Base-by-base conservation (phyloP, 2,113 vertebrate genomes). In the Oryzias javanicus region DNA sequence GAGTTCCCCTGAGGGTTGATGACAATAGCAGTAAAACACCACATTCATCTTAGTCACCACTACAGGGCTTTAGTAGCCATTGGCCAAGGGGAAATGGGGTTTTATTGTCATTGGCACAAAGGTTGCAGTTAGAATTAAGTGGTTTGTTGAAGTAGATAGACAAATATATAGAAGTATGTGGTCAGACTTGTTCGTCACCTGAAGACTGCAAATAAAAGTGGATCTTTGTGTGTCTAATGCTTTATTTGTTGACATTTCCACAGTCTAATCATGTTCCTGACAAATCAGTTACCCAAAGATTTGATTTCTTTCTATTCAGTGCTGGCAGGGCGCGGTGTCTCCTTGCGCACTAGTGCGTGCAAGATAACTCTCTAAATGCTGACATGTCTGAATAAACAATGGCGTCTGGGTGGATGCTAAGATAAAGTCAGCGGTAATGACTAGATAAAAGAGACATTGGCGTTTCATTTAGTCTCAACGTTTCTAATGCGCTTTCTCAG, bases 401-500 rank as follows among this genome's bases (percentile, higher is more conserved):
- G 17, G 10, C 3, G 17, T 27, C 42, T 45, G 27, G 17, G 16
- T 25, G 56, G 27, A 42, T 7, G 19, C 18, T 41, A 3, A 44
- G 51, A 67, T 27, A 24, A 42, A 63, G 58, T 56, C 10, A 54
- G 41, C 3, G 6, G 5, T 14, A 50, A 69, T 20, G 42, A 17
- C 16, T 10, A 45, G 44, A 60, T 48, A 35, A 66, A 55, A 68
- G 29, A 16, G 17, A 42, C 71, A 71, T 48, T 44, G 52, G 41
- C 14, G 25, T 54, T 58, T 29, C 12, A 48, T 64, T 58, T 41
- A 13, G 41, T 18, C 49, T 27, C 25, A 61, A 53, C 41, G 47
- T 59, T 65, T 68, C 17, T 51, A 64, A 81, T 76, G 69, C 48
- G 14, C 14, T 42, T 25, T 17, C 42, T 45, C 50, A 59, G 27